Base-by-base conservation (phyloP, 2,797 vertebrate genomes). In the Argya squamiceps region DNA sequence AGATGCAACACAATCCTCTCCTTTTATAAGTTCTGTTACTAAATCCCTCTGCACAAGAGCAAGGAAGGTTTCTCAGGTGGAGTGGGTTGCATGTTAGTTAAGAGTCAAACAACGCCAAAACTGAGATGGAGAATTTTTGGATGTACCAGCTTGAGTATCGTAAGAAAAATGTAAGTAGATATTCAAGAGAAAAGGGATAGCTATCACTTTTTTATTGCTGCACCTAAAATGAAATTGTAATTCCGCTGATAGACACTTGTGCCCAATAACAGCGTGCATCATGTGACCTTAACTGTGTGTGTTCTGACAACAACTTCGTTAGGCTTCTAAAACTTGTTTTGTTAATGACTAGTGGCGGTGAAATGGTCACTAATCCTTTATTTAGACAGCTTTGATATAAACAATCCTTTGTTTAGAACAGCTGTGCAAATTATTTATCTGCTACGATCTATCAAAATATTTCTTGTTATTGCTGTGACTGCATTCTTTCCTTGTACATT, bases 91-190 rank as follows among this genome's bases (percentile, higher is more conserved):
- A 0, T 26, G 18, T 36, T 58, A 71, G 74, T 80, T 75, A 9
- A 9, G 19, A 52, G 32, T 56, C 24, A 44, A 14, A 76, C 39
- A 63, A 15, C 56, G 1, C 32, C 68, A 21, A 47, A 87, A 71
- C 20, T 36, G 84, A 93, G 84, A 99, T 99, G 99, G 98, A 99
- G 97, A 99, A 99, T 96, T 98, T 99, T 93, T 99, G 98, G 98
- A 98, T 98, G 86, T 98, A 98, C 95, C 98, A 98, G 39, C 82
- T 96, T 71, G 98, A 99, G 62, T 96, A 89, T 94, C 87, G 7
- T 4, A 97, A 98, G 76, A 97, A 96, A 78, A 97, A 98, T 64
- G 98, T 99, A 98, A 95, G 98, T 98, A 85, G 37, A 37, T 81
- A 49, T 32, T 79, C 8, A 32, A 59, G 59, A 46, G 64, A 18